A percentile compares a stretch with the other conserved stretches of the same genome.
Conservation (phyloP, 2,797 vertebrate species). For the Enteromius viviparus region DNA sequence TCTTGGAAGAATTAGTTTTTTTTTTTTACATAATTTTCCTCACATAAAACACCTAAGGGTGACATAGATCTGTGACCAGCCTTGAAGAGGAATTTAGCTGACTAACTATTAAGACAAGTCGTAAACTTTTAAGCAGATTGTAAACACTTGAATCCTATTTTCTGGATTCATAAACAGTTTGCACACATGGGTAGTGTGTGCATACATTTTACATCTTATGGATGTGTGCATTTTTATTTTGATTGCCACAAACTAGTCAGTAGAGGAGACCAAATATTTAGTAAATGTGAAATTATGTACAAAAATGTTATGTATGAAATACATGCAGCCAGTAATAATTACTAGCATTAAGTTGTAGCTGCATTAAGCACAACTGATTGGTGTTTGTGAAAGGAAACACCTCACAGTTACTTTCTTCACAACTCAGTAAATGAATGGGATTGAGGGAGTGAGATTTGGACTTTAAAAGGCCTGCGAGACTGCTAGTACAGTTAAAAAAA, state of each 20-base stretch:
- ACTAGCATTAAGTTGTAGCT: background rate
- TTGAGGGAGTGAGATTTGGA: background rate
- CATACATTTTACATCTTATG: background rate
- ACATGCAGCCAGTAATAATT: background rate
- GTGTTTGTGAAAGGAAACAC: background rate
- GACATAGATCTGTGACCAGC: no score
- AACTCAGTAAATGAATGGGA: background rate
- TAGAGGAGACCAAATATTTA: background rate
- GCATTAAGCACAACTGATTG: background rate
- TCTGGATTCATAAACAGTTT: background rate
- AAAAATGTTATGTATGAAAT: background rate
- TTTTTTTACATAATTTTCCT: background rate
- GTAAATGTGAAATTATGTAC: background rate
- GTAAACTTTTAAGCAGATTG: no score
- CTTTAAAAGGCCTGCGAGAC: background rate
- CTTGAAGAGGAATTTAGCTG: no score
- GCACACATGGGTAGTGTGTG: background rate
- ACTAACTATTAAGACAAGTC: no score
- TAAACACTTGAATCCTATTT: no score
- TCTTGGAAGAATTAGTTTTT: background rate
- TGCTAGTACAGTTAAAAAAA: background rate
- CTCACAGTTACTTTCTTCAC: conserved; percentile 1
- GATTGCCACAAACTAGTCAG: background rate
- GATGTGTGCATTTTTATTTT: background rate
- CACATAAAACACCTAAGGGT: background rate